Base-by-base conservation (phyloP, 2,888 invertebrate species). In the Gortyna flavago region DNA sequence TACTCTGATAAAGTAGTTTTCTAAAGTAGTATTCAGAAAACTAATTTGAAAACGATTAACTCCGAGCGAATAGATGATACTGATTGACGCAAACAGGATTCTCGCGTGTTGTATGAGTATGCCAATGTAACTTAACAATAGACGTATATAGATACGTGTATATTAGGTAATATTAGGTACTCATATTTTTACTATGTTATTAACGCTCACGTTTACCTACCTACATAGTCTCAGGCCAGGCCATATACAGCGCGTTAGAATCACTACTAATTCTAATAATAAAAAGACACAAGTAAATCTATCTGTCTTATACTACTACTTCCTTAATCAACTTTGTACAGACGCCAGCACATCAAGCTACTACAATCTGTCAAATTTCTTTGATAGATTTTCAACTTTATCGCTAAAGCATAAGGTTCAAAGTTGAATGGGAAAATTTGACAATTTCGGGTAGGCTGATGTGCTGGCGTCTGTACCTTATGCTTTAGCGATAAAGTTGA, bases 11-110 rank as follows among this genome's bases (percentile, higher is more conserved):
- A n/a, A n/a, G n/a, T n/a, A n/a, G n/a, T n/a, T n/a, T n/a, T n/a
- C n/a, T n/a, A n/a, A n/a, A n/a, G n/a, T n/a, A n/a, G n/a, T 64
- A 59, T 48, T 48, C 54, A 79, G 38, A 79, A 67, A 83, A 71
- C 79, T 61, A 71, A 80, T 80, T 83, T 62, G 16, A 81, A 84
- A 84, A 84, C 66, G 32, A 84, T 84, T 83, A 67, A 67, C 79
- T 84, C 32, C 48, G 62, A 79, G 66, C 44, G 65, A 66, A 8
- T 62, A 74, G 59, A 79, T 64, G 74, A 48, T 77, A 73, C 81
- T 67, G 38, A 77, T 64, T 86, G 84, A 83, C 70, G 66, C 72
- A 44, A 73, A 67, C 70, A 65, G 48, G 65, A 65, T 80, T 86
- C 87, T 76, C 77, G 75, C 76, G 77, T 62, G 66, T 65, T 75